Evolutionary conservation across 2,888 invertebrate genomes (phyloP).

Genomic region (Brenthis daphne): DNA sequence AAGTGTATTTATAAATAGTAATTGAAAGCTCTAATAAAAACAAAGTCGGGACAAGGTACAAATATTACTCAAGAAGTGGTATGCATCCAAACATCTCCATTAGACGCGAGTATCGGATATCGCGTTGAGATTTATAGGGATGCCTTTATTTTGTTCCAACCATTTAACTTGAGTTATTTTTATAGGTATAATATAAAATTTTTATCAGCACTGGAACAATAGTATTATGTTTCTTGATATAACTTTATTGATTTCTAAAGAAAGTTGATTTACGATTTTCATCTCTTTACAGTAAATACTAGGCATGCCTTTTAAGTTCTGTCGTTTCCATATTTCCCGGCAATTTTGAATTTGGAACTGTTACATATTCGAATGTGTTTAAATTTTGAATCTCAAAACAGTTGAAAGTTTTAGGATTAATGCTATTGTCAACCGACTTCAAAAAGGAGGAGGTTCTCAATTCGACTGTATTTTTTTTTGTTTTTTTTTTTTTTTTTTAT

Average conservation of each 20-base stretch:
- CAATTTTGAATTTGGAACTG: too few species aligned
- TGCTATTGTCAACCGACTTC: too few species aligned
- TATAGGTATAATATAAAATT: conserved; percentile 7
- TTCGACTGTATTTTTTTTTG: too few species aligned
- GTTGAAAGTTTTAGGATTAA: too few species aligned
- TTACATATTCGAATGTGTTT: too few species aligned
- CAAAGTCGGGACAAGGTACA: neutral
- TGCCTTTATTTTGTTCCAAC: conserved; percentile 10
- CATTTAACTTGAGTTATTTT: conserved; percentile 25
- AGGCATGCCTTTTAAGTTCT: too few species aligned
- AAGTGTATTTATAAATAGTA: too few species aligned
- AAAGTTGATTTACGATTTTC: conserved; percentile 14
- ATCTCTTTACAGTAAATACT: neutral
- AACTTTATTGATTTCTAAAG: conserved; percentile 17
- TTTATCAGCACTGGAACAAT: conserved; percentile 12
- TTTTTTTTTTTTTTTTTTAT: too few species aligned
- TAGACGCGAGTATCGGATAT: conserved; percentile 20
- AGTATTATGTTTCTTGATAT: conserved; percentile 13
- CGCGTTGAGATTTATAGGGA: conserved; percentile 21
- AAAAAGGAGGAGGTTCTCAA: too few species aligned
- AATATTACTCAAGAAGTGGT: conserved; percentile 17
- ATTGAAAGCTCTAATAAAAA: neutral
- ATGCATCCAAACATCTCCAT: conserved; percentile 21
- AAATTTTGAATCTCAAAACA: too few species aligned
- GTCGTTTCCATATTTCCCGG: too few species aligned